A percentile compares a stretch with the other conserved stretches of the same genome.
Evolutionary conservation across 1,140 invertebrate species (phyloP).

Genomic region (Bombus consobrinus): DNA sequence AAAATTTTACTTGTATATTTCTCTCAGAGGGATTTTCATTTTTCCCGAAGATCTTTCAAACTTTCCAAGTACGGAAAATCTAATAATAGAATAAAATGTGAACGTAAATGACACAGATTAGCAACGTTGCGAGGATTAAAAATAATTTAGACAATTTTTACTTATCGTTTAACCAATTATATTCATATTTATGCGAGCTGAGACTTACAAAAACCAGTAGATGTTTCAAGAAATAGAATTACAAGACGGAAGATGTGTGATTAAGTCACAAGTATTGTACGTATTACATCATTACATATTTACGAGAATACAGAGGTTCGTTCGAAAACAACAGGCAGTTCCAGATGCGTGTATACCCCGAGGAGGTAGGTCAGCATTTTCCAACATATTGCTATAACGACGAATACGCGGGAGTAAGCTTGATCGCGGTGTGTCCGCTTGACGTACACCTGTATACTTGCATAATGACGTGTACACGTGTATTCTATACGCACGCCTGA

Average conservation of each 20-base stretch:
- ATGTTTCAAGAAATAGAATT: no score
- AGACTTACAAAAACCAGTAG: no score
- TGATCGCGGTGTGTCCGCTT: constrained; percentile 21
- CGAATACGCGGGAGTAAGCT: constrained; percentile 9
- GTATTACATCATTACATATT: background rate
- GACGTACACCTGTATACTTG: constrained; percentile 31
- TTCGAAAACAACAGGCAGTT: constrained; percentile 24
- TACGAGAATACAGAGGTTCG: background rate
- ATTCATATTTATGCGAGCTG: no score
- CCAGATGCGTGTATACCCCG: constrained; percentile 37
- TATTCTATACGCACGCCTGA: constrained; percentile 1
- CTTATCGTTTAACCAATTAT: no score
- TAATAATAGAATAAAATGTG: no score
- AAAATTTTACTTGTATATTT: background rate
- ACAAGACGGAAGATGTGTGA: background rate
- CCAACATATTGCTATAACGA: constrained; percentile 53
- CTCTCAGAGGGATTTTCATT: background rate
- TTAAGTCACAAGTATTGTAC: background rate
- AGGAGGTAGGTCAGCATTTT: constrained; percentile 30
- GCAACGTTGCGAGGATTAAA: no score
- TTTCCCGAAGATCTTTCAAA: background rate
- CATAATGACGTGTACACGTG: constrained; percentile 43
- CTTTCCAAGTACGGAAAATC: no score
- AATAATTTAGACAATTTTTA: no score
- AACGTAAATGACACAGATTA: no score